phyloP scores from a whole-genome alignment of 1,140 invertebrate genomes.

The Diabrotica undecimpunctata region DNA sequence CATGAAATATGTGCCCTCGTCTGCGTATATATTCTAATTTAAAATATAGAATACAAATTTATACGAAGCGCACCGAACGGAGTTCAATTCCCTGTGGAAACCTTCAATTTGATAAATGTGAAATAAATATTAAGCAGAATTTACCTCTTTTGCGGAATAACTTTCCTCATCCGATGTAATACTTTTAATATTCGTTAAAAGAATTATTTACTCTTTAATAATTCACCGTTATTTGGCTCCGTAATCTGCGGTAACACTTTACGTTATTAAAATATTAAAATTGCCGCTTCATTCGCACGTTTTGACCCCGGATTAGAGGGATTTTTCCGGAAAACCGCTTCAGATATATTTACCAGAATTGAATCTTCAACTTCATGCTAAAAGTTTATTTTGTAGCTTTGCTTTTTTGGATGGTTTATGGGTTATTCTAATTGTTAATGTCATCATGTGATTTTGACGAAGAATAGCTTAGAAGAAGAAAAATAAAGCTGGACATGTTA shows the following conservation, averaged over 20 bases:
- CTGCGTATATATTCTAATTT: conserved; percentile 48
- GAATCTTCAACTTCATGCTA: too few relatives aligned
- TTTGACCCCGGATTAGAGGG: background rate
- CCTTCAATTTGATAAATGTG: conserved; percentile 48
- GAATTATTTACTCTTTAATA: conserved; percentile 11
- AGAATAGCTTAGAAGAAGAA: too few relatives aligned
- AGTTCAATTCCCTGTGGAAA: conserved; percentile 43
- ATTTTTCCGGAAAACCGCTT: background rate
- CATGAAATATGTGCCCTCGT: conserved; percentile 45
- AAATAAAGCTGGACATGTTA: too few relatives aligned
- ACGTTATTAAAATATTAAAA: conserved; percentile 1
- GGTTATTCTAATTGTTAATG: too few relatives aligned
- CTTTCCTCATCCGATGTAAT: conserved; percentile 30
- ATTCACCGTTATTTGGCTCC: background rate
- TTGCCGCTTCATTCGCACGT: background rate
- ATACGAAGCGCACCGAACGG: conserved; percentile 39
- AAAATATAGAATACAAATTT: conserved; percentile 50
- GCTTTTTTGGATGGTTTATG: too few relatives aligned
- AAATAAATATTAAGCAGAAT: conserved; percentile 46
- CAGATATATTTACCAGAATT: too few relatives aligned
- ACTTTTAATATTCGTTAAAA: conserved; percentile 30
- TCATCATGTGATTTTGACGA: too few relatives aligned
- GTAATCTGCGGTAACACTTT: background rate
- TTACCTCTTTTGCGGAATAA: conserved; percentile 32
- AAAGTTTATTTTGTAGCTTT: too few relatives aligned